These are phyloP conservation scores for Danaus chrysippus DNA, from an alignment of 2,888 invertebrate species.

Conservation along the genomic window DNA sequence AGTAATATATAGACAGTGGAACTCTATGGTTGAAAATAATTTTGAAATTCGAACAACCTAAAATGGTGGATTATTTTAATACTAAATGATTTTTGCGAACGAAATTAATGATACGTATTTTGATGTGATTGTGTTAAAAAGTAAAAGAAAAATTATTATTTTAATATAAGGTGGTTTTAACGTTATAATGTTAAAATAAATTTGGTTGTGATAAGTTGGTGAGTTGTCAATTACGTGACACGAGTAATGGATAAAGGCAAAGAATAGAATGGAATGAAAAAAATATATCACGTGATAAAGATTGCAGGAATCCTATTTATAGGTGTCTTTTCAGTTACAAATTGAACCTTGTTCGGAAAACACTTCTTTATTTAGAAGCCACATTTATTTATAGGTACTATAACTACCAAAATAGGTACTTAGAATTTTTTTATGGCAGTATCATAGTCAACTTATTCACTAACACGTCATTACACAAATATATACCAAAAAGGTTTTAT, in stretches of 20 bases:
- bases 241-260: background rate
- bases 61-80: background rate
- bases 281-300: too few species aligned
- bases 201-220: slow-evolving; percentile 3
- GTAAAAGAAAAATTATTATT: background rate
- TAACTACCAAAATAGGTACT: too few species aligned
- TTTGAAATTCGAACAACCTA: slow-evolving; percentile 3
- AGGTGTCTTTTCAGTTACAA: too few species aligned
- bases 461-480: background rate
- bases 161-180: background rate
- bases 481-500: slow-evolving; percentile 7
- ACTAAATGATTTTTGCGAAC: background rate
- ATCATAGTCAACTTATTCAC: too few species aligned
- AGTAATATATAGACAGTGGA: background rate
- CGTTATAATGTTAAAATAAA: background rate
- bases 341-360: too few species aligned
- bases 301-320: too few species aligned
- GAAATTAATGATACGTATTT: background rate
- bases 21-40: background rate
- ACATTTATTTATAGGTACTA: too few species aligned
- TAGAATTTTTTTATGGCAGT: too few species aligned
- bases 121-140: background rate
- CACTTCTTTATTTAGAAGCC: too few species aligned
- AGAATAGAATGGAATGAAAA: too few species aligned
- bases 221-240: background rate